Base-by-base conservation (phyloP, 2,113 vertebrate genomes). In the Smithornis capensis region DNA sequence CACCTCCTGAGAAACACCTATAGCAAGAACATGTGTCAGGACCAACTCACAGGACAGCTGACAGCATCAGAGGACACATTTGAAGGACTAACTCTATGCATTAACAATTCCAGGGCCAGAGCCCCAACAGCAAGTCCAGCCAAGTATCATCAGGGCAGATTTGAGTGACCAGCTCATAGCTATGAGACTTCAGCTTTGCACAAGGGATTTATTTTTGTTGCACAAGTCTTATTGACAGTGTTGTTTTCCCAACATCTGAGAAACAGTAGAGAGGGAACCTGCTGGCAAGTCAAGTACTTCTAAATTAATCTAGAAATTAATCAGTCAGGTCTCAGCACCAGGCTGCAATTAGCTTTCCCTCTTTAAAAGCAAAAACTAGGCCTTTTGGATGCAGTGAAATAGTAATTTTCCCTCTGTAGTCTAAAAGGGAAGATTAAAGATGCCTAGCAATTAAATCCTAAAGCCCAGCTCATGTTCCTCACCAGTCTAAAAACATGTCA, bases 1-100 rank as follows among this genome's bases (percentile, higher is more conserved):
- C 93, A 87, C 89, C 79, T 97, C 97, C 91, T 79, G 86, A 56
- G 95, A 59, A 50, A 78, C 88, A 70, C 92, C 98, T 98, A 65
- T 74, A 74, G 90, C 64, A 33, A 67, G 21, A 63, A 94, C 55
- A 87, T 0, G 0, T 1, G 12, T 93, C 68, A 93, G 83, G 27
- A 81, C 16, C 38, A 65, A 65, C 84, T 81, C 57, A 15, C 38
- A 33, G 59, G 17, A 47, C 15, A 89, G 17, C 27, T 27, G 64
- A 37, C 28, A n/a, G 53, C 15, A 53, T 25, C 38, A 42, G 14
- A 65, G 68, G 29, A 76, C 55, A 28, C 35, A 7, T 31, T 44
- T 88, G 57, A 93, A 64, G 40, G 42, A 60, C 25, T 7, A 27
- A 42, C 19, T 19, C 69, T 28, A 13, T 0, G 2, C 4, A 45